Conservation (phyloP, 2,888 invertebrate genomes). For the Meliscaeva auricollis region DNA sequence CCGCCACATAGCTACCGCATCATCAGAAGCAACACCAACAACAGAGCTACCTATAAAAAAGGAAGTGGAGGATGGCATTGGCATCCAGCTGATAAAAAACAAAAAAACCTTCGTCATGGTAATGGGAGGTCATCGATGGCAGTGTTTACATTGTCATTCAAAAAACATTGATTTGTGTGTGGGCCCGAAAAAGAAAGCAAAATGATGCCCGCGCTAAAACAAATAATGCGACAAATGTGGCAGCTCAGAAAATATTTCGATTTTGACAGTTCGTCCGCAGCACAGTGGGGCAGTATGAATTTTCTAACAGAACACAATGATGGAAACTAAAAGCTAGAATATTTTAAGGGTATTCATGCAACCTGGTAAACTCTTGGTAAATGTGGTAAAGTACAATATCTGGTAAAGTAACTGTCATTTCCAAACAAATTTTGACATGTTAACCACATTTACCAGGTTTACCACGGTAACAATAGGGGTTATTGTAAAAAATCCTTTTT, state of each 20-base stretch:
- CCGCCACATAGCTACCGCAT: conserved; percentile 10
- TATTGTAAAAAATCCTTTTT: too few species aligned
- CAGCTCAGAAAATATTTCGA: conserved; percentile 75
- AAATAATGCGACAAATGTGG: conserved; percentile 76
- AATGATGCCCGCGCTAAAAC: conserved; percentile 53
- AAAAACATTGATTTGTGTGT: conserved; percentile 62
- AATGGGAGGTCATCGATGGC: conserved; percentile 75
- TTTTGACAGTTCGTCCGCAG: conserved; percentile 63
- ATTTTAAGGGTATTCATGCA: too few species aligned
- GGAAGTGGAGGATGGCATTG: conserved; percentile 69
- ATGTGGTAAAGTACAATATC: too few species aligned
- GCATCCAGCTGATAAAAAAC: conserved; percentile 22
- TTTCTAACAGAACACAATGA: too few species aligned
- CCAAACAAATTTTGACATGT: too few species aligned
- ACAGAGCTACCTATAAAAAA: conserved; percentile 40
- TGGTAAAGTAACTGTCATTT: too few species aligned
- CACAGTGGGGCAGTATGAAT: conserved; percentile 4
- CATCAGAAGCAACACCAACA: neutral
- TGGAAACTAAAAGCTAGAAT: too few species aligned
- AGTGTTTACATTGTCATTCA: conserved; percentile 75
- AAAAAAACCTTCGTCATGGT: conserved; percentile 56
- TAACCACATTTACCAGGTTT: too few species aligned
- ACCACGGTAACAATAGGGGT: too few species aligned
- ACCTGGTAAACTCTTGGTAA: too few species aligned
- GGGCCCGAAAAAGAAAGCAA: conserved; percentile 48